Evolutionary conservation across 23 tunicate species (phyloP).

Genomic region (Trididemnum miniatum): DNA sequence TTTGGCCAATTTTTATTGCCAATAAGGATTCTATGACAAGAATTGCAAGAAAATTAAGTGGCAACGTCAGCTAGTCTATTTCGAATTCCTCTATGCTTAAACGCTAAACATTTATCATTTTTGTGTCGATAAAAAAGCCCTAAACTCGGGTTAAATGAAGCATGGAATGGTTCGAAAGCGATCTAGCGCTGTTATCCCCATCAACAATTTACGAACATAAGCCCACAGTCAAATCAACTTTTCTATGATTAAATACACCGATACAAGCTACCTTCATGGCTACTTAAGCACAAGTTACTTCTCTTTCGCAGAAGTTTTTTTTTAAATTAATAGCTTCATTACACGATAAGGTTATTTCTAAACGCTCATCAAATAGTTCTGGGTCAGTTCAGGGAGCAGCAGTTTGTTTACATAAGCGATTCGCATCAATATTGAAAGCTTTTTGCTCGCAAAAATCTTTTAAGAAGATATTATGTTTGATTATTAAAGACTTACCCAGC

Average conservation of each 20-base stretch:
- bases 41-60: neutral
- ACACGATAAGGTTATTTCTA: neutral
- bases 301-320: neutral
- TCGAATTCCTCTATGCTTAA: too few species aligned
- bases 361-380: neutral
- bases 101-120: neutral
- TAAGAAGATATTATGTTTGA: neutral
- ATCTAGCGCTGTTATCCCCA: too few species aligned
- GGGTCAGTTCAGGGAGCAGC: neutral
- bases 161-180: constrained; percentile 6
- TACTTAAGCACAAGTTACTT: neutral
- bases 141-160: neutral
- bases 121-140: neutral
- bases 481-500: neutral
- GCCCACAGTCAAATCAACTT: too few species aligned
- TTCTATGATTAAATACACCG: neutral
- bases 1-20: neutral
- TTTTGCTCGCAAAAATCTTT: neutral
- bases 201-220: too few species aligned
- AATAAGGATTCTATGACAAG: neutral
- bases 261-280: constrained; percentile 1
- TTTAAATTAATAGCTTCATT: constrained; percentile 18
- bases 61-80: too few species aligned
- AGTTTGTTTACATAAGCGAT: neutral
- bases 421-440: neutral